A percentile compares a stretch with the other conserved stretches of the same genome.
Evolutionary conservation across 2,113 vertebrate genomes (phyloP).

Genomic region (Pungitius pungitius): DNA sequence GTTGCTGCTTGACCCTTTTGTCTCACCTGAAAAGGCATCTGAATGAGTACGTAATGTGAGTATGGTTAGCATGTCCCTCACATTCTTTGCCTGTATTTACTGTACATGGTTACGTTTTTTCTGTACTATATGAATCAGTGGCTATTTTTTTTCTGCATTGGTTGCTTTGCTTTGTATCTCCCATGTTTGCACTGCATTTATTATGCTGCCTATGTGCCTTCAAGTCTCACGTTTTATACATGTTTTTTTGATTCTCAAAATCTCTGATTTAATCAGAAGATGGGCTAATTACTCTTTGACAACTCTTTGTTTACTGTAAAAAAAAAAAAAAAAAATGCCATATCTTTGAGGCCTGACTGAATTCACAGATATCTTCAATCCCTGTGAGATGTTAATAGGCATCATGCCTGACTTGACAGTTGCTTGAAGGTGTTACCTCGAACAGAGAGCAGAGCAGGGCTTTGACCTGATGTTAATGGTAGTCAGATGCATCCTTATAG

Average conservation of each 20-base stretch:
- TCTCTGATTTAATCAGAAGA: conserved; percentile 42
- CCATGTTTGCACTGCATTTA: background rate
- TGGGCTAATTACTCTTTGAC: conserved; percentile 27
- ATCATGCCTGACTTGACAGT: conserved; percentile 67
- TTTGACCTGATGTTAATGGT: conserved; percentile 80
- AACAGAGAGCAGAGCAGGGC: conserved; percentile 45
- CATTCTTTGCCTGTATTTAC: background rate
- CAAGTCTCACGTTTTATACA: background rate
- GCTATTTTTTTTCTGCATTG: background rate
- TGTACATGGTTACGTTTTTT: background rate
- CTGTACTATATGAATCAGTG: too few species aligned
- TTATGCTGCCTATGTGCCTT: background rate
- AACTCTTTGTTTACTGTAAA: conserved; percentile 39
- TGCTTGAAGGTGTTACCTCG: conserved; percentile 69
- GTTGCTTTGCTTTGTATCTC: background rate
- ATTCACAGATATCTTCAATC: conserved; percentile 43
- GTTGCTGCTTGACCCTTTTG: background rate
- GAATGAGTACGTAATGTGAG: too few species aligned
- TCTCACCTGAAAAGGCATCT: too few species aligned
- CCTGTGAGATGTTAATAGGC: conserved; percentile 57
- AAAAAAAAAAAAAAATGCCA: background rate
- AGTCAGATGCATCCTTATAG: conserved; percentile 73
- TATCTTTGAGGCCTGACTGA: conserved; percentile 13
- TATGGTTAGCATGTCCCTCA: background rate
- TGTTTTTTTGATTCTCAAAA: too few species aligned